Evolutionary conservation across 2,888 invertebrate species (phyloP).

Genomic region (Microctonus brassicae): DNA sequence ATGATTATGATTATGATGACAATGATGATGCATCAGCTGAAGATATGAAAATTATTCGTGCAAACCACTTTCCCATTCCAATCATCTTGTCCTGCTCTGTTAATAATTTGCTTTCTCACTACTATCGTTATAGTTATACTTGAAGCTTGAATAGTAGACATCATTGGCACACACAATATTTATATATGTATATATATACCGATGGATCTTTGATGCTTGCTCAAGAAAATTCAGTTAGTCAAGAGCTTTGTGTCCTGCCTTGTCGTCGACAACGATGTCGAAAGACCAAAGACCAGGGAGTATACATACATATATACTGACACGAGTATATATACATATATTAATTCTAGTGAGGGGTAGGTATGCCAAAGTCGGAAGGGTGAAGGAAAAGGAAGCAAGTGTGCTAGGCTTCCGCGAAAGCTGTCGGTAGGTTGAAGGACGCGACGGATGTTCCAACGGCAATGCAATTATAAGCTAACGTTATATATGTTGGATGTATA

Average conservation of each 20-base stretch:
- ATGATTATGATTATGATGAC: conserved; percentile 12
- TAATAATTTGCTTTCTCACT: neutral
- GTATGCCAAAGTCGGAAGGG: neutral
- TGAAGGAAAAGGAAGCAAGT: conserved; percentile 28
- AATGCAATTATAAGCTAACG: conserved; percentile 45
- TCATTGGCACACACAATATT: neutral
- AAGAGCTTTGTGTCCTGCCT: conserved; percentile 67
- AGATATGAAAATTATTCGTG: conserved; percentile 21
- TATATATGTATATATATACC: neutral
- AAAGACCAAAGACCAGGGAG: conserved; percentile 52
- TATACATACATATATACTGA: no score
- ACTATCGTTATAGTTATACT: neutral
- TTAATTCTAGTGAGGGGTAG: neutral
- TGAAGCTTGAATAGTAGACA: neutral
- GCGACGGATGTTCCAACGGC: conserved; percentile 33
- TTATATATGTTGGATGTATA: neutral
- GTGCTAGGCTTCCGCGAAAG: conserved; percentile 27
- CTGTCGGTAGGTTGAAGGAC: conserved; percentile 10
- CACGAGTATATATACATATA: no score
- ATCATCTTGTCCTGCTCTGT: neutral
- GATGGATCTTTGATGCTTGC: conserved; percentile 67
- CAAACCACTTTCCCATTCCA: conserved; percentile 16
- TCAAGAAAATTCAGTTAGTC: conserved; percentile 70
- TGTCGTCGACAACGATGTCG: conserved; percentile 35
- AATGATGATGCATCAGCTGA: neutral